phyloP scores from a whole-genome alignment of 2,113 vertebrate species.

The Girardinichthys multiradiatus region DNA sequence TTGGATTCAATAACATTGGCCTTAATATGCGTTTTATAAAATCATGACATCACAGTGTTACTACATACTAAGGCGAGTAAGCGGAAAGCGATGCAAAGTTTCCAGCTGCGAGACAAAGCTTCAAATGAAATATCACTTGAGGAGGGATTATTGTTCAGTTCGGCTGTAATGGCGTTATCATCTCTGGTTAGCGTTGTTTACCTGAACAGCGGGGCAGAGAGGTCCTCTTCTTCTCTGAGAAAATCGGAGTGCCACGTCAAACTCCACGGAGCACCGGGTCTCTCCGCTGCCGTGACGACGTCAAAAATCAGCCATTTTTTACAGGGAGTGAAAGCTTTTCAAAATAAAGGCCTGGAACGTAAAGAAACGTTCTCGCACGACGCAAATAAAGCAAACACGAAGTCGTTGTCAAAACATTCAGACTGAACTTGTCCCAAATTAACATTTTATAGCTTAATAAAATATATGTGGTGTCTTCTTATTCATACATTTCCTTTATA shows the following conservation, averaged over 20 bases:
- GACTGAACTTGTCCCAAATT: no score
- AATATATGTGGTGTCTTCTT: fast-evolving
- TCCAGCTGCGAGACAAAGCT: background rate
- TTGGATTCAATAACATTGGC: background rate
- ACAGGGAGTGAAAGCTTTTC: background rate
- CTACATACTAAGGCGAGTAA: constrained; percentile 30
- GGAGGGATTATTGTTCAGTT: background rate
- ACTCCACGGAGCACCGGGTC: constrained; percentile 70
- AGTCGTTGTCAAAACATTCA: fast-evolving
- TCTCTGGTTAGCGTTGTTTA: constrained; percentile 41
- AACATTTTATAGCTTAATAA: fast-evolving
- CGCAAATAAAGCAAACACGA: fast-evolving
- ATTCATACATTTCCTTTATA: fast-evolving
- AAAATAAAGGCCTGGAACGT: constrained; percentile 5
- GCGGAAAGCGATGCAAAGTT: constrained; percentile 63
- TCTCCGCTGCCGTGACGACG: constrained; percentile 31
- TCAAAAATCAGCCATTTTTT: background rate
- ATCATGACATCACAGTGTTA: background rate
- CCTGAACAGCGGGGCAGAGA: constrained; percentile 60
- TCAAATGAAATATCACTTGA: background rate
- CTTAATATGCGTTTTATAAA: background rate
- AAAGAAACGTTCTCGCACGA: background rate
- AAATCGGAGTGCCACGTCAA: constrained; percentile 84
- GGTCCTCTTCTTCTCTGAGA: constrained; percentile 29
- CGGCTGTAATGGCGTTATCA: background rate